Percentiles rank a stretch among this genome's conserved stretches.
Evolutionary conservation across 2,113 vertebrate genomes (phyloP).

Genomic region (Pseudois nayaur): DNA sequence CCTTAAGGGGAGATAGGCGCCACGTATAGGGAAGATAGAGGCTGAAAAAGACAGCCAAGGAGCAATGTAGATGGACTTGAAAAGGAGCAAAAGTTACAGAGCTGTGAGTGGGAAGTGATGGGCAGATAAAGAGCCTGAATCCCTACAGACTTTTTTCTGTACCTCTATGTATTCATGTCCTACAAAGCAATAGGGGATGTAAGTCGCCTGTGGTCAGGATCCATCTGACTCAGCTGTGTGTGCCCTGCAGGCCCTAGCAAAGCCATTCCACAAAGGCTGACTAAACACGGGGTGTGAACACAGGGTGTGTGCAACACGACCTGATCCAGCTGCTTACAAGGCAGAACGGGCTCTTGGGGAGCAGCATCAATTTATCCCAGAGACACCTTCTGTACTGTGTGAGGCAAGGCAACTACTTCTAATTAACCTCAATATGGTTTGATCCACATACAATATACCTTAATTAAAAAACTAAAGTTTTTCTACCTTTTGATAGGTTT

Average conservation of each 20-base stretch:
- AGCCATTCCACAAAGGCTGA: neutral
- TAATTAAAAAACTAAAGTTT: neutral
- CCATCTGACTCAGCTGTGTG: neutral
- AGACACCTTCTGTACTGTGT: neutral
- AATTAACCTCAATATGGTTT: neutral
- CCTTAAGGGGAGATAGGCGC: neutral
- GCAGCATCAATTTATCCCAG: neutral
- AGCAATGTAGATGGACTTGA: neutral
- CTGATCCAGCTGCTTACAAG: neutral
- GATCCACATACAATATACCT: neutral
- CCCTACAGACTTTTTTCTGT: neutral
- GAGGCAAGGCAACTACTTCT: neutral
- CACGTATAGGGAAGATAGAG: neutral
- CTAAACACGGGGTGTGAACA: neutral
- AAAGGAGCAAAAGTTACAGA: neutral
- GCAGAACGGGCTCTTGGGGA: neutral
- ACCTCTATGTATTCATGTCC: neutral
- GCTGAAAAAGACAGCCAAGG: neutral
- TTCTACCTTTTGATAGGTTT: neutral
- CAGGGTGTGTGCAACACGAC: fast-evolving
- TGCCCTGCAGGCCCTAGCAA: neutral
- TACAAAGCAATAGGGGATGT: too few species aligned
- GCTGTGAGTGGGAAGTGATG: neutral
- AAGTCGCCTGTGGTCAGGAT: too few species aligned
- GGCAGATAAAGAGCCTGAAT: neutral